Base-by-base conservation (phyloP, 53 echinoderm and acorn worm species). In the Echinometra lucunter region DNA sequence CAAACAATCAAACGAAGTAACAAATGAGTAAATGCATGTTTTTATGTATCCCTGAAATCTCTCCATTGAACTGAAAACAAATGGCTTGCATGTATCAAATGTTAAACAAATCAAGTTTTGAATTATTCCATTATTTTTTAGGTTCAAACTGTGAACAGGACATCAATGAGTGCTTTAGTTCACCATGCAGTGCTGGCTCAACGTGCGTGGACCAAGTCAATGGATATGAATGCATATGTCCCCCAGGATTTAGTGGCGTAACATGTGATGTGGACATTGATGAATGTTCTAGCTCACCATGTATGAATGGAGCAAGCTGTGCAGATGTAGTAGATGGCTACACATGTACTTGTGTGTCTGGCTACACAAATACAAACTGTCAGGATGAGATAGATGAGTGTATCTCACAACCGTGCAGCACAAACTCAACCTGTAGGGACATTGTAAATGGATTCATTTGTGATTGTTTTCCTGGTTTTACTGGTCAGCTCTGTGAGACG, bases 371-470 rank as follows among this genome's bases (percentile, higher is more conserved):
- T 44, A 66, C 81, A 21, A 95, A 74, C 19, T 97, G 97, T 28
- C 78, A 95, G 47, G 45, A 85, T 9, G 94, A 97, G 37, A 92
- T 96, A 6, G 85, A 97, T 47, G 96, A 96, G 45, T 97, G 97
- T 60, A 63, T 53, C 13, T 87, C 92, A 83, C 89, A 58, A 44
- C 97, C 96, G 3, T 97, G 97, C 34, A 66, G 87, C 35, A 89
- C 40, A 23, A 57, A 82, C n/a, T 95, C 91, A 35, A 28, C 56
- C 10, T 97, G 97, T 44, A 53, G 44, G 16, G 95, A 97, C 34
- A 35, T 94, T 28, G 67, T 95, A 8, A 88, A 95, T 80, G 88
- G 78, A 10, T 97, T 83, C 63, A 78, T 88, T n/a, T 97, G 97
- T 28, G 74, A 93, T 35, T 97, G 97, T 56, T 88, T 87, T 32